Conservation (phyloP, 2,888 invertebrate genomes). For the Leptopterna dolabrata region DNA sequence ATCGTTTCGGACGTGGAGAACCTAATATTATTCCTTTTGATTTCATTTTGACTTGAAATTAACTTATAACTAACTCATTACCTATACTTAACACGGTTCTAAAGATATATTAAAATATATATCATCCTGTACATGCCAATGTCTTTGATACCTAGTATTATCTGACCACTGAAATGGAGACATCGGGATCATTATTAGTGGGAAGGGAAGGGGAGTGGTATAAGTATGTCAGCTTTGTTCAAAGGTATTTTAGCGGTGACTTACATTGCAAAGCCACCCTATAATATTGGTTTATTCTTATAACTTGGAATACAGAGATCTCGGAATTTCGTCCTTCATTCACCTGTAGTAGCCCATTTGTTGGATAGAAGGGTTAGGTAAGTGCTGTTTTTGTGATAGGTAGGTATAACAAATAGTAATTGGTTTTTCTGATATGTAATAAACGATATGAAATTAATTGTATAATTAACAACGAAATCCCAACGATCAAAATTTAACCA, state of each 20-base stretch:
- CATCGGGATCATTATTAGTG: not conserved
- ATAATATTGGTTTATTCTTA: not conserved
- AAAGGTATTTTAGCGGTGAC: not conserved
- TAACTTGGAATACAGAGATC: too few species aligned
- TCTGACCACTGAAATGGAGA: not conserved
- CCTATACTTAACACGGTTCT: not conserved
- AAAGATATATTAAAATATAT: slow-evolving; percentile 21
- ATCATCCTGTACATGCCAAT: slow-evolving; percentile 3
- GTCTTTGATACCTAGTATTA: not conserved
- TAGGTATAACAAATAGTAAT: too few species aligned
- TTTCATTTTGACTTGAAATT: not conserved
- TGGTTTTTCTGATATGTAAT: too few species aligned
- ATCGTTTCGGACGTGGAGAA: not conserved
- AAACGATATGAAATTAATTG: too few species aligned
- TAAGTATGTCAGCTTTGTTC: not conserved
- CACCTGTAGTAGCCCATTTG: too few species aligned
- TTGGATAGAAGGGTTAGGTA: too few species aligned
- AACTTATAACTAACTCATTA: not conserved
- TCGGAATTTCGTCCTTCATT: too few species aligned
- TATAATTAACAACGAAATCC: too few species aligned
- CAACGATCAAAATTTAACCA: too few species aligned
- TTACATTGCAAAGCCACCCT: not conserved
- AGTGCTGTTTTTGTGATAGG: too few species aligned
- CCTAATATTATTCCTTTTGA: not conserved
- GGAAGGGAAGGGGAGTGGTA: not conserved